A percentile compares a stretch with the other conserved stretches of the same genome.
Conservation (phyloP, 1,140 invertebrate genomes). For the Heliothis subflexa region DNA sequence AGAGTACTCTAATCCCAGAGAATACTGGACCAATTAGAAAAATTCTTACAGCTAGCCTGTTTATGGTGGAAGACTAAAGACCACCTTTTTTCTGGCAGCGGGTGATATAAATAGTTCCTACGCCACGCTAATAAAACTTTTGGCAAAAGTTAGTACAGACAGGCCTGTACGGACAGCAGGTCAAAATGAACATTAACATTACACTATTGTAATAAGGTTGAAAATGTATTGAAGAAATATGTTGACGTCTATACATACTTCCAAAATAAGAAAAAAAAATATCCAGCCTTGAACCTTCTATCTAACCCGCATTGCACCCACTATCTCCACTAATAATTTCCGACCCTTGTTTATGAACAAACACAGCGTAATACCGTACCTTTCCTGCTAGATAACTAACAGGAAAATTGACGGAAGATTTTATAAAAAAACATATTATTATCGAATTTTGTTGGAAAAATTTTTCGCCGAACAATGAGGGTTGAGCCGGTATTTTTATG, state of each 20-base stretch:
- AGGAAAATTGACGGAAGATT: conserved; percentile 30
- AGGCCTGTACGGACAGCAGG: no score
- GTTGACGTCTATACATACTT: no score
- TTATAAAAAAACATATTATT: conserved; percentile 10
- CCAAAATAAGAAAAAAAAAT: no score
- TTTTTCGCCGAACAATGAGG: background rate
- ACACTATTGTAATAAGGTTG: no score
- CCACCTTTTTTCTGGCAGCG: no score
- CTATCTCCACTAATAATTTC: conserved; percentile 27
- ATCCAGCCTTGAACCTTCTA: conserved; percentile 26
- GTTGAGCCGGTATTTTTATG: background rate
- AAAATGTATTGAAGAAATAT: no score
- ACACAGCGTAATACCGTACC: background rate
- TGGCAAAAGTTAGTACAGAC: no score
- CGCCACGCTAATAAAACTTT: no score
- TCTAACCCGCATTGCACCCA: background rate
- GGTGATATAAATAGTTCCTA: no score
- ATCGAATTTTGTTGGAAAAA: background rate
- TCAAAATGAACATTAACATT: no score
- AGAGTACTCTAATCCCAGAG: background rate
- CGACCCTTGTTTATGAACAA: conserved; percentile 10
- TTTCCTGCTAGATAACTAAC: conserved; percentile 21
- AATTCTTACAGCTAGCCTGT: background rate
- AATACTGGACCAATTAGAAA: background rate
- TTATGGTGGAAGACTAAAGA: no score